phyloP scores from a whole-genome alignment of 2,113 vertebrate species.

The Neofelis nebulosa region DNA sequence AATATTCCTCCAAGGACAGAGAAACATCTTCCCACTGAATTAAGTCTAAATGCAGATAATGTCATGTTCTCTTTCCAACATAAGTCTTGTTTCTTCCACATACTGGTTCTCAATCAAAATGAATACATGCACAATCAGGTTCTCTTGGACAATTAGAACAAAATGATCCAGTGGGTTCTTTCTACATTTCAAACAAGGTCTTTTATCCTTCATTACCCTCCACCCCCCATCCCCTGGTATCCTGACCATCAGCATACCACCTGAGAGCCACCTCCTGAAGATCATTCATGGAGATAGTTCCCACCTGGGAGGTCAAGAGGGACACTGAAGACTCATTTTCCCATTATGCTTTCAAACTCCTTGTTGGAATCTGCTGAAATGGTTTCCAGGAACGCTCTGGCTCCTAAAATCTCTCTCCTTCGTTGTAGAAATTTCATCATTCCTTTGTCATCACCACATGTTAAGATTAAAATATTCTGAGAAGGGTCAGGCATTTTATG shows the following conservation, averaged over 20 bases:
- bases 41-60: not conserved
- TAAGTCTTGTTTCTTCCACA: not conserved
- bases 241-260: not conserved
- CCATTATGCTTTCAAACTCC: not conserved
- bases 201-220: not conserved
- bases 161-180: not conserved
- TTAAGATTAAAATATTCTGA: constrained; percentile 1
- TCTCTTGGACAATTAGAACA: not conserved
- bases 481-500: not conserved
- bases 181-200: not conserved
- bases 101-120: not conserved
- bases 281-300: not conserved
- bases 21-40: not conserved
- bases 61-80: not conserved
- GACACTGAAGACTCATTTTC: not conserved
- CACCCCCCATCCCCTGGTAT: not conserved
- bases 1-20: not conserved
- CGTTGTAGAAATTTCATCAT: not conserved
- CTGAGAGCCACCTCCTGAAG: not conserved
- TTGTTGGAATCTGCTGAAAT: not conserved
- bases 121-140: not conserved
- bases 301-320: not conserved
- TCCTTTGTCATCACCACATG: not conserved
- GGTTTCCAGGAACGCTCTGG: not conserved
- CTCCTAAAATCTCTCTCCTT: not conserved